phyloP scores from a whole-genome alignment of 1,140 invertebrate genomes.

The Battus philenor region DNA sequence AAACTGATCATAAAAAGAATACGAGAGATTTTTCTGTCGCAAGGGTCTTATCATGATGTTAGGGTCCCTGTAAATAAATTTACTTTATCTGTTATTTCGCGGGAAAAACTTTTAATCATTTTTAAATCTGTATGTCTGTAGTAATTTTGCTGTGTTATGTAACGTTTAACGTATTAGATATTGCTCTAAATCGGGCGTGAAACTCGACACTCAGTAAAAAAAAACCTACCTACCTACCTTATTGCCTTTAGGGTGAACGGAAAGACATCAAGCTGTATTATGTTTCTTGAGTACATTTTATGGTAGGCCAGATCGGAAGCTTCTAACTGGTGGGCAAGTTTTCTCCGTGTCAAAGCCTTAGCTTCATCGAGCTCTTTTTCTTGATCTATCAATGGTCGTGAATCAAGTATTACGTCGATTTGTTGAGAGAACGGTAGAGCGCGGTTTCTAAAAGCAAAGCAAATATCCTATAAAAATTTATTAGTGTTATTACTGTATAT shows the following conservation, averaged over 20 bases:
- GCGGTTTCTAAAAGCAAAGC: conserved; percentile 71
- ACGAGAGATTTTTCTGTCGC: conserved; percentile 78
- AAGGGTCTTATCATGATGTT: conserved; percentile 76
- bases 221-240: too few species aligned
- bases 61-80: conserved; percentile 43
- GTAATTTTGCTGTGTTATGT: too few species aligned
- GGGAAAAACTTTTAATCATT: too few species aligned
- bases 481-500: not conserved
- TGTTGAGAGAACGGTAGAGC: conserved; percentile 77
- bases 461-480: conserved; percentile 18
- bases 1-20: conserved; percentile 77
- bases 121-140: too few species aligned
- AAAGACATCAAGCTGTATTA: conserved; percentile 80
- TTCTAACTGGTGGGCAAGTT: conserved; percentile 70
- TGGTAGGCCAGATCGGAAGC: conserved; percentile 79
- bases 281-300: conserved; percentile 84
- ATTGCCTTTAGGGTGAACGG: conserved; percentile 80
- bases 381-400: conserved; percentile 79
- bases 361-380: conserved; percentile 77
- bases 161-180: too few species aligned
- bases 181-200: too few species aligned
- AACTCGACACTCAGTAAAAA: too few species aligned
- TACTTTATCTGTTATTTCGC: too few species aligned
- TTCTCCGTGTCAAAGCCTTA: conserved; percentile 77
- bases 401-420: conserved; percentile 80